Base-by-base conservation (phyloP, 2,888 invertebrate genomes). In the Cheilosia variabilis region DNA sequence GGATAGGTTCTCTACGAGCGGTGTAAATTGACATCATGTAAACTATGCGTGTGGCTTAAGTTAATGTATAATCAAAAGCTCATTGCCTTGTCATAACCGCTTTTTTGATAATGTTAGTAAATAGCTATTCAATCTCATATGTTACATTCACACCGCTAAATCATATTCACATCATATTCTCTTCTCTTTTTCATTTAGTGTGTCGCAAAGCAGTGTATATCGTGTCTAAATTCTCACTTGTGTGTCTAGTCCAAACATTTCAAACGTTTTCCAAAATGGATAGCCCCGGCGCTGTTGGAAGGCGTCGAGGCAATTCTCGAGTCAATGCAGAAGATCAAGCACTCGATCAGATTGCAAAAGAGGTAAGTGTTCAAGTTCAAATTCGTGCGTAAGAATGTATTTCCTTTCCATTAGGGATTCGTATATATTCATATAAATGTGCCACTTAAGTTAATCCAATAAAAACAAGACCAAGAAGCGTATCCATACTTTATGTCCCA, bases 271-370 rank as follows among this genome's bases (percentile, higher is more conserved):
- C 76, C 83, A 88, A 87, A 87, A 92, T 92, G 92, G 92, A 92
- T 88, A 91, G 90, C 87, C 89, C 91, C 88, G 91, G 90, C 88
- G 90, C 91, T 87, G 91, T 91, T 87, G 95, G 95, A 91, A 94
- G 97, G 93, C 94, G 96, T 93, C 95, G 97, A 93, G 94, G 96
- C 93, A 95, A 96, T 93, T 93, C 96, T 88, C 96, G 97, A 93
- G 96, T 97, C 90, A 92, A 92, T 89, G 98, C 98, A n/a, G 99
- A 99, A 93, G 98, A 99, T 93, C 98, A 98, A 92, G 98, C 98
- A 63, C 95, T 99, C 78, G 98, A 98, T 93, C 97, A 97, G 93
- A 98, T 99, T 89, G 98, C 98, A 68, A 97, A 97, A 94, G 98
- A 99, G 97, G 99, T 98, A 94, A 93, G 93, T 89, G 34, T 50